Evolutionary conservation across 2,797 vertebrate species (phyloP), one percentile per base, ranked within the genome.

Genomic region (Lepus townsendii): DNA sequence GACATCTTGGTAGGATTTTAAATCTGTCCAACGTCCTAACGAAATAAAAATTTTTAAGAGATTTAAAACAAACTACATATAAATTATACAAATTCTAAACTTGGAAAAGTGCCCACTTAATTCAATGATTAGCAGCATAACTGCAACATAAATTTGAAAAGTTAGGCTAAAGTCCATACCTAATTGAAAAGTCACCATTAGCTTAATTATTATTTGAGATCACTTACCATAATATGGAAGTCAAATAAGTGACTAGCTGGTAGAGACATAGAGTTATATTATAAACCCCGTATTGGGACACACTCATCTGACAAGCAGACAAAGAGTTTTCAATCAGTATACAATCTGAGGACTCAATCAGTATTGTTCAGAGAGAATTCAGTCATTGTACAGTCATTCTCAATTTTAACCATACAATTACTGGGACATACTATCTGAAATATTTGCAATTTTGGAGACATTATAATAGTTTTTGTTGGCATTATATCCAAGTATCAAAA

Each of bases 51-150:
- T 4, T 38, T 42, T 83, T 3, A 80, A 32, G 47, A 62, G 50
- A 79, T 30, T 26, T 78, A 78, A 80, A 17, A 66, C 90, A 89
- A 78, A 65, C 63, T n/a, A 16, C 19, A n/a, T 73, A 76, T 17
- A 52, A 87, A 87, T 26, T 52, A n/a, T 73, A 79, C 17, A 52
- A 87, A 87, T 26, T 60, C 38, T 92, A 93, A 78, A 96, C 10
- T 3, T 30, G 27, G 2, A 87, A 93, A 83, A 65, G 27, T 84
- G 5, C 71, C 16, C 27, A 78, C 77, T 84, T 32, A 63, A 69
- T 83, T 94, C 52, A 88, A 60, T 62, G 13, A 88, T 85, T 76
- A 88, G 57, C 54, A 93, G 22, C 24, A 8, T 73, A 86, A 88
- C 20, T 11, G 42, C 90, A 79, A 76, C 30, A 86, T 47, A 38